A percentile compares a stretch with the other conserved stretches of the same genome.
These are phyloP conservation scores for Pristionchus maxplancki DNA, from an alignment of 2,888 invertebrate genomes.

Conservation along the genomic window DNA sequence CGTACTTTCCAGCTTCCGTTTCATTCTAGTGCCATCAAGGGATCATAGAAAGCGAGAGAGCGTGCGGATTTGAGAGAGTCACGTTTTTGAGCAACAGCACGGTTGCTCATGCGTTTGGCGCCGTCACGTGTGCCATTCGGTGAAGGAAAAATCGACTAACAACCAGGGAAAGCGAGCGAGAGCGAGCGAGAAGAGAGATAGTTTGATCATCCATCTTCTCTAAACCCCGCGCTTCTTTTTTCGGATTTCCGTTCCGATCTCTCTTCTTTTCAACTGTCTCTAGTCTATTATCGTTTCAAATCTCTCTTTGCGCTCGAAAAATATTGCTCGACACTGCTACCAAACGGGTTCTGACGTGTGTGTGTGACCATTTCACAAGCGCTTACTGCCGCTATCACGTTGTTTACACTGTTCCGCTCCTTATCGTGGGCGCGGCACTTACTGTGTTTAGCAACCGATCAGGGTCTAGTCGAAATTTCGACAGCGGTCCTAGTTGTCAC, in stretches of 20 bases:
- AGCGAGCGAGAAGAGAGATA: neutral
- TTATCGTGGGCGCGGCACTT: neutral
- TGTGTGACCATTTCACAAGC: neutral
- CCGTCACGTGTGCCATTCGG: slow-evolving; percentile 31
- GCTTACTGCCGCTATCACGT: slow-evolving; percentile 9
- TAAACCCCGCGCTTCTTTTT: neutral
- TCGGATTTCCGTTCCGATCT: neutral
- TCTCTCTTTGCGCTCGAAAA: neutral
- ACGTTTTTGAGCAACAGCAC: neutral
- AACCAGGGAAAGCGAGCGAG: neutral
- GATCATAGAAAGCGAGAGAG: neutral
- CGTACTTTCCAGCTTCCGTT: no score
- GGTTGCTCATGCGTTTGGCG: neutral
- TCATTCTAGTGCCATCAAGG: neutral
- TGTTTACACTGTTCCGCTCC: neutral
- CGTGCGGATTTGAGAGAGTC: neutral
- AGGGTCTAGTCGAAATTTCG: neutral
- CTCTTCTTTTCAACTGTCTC: neutral
- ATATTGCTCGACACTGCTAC: neutral
- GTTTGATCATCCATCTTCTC: slow-evolving; percentile 19
- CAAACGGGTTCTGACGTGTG: slow-evolving; percentile 6
- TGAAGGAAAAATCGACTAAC: slow-evolving; percentile 35
- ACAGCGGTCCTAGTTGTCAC: neutral
- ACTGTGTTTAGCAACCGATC: neutral
- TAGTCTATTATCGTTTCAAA: neutral